Evolutionary conservation across 1,140 invertebrate species (phyloP).

Genomic region (Hyles vespertilio): DNA sequence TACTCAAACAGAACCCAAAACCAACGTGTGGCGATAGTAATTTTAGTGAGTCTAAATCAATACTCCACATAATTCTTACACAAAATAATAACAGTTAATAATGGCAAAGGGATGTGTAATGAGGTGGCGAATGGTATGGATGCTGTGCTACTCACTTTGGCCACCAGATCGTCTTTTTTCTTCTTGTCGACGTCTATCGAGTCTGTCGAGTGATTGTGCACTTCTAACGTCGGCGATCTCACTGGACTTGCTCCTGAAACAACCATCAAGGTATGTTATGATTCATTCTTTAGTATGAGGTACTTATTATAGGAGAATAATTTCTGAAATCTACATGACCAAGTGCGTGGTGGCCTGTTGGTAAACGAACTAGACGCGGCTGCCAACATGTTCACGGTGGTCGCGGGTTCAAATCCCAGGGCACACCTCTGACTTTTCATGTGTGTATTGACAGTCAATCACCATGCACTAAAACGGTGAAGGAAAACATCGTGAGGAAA

Average conservation of each 20-base stretch:
- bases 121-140: neutral
- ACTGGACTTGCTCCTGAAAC: conserved; percentile 70
- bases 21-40: conserved; percentile 29
- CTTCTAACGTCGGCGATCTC: conserved; percentile 76
- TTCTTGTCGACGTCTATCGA: conserved; percentile 84
- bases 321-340: too few species aligned
- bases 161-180: conserved; percentile 78
- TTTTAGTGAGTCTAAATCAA: conserved; percentile 38
- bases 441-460: too few species aligned
- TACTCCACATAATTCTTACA: conserved; percentile 49
- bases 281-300: too few species aligned
- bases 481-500: too few species aligned
- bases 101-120: conserved; percentile 25
- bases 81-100: conserved; percentile 37
- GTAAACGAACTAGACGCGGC: too few species aligned
- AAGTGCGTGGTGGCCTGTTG: too few species aligned
- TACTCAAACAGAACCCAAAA: conserved; percentile 40
- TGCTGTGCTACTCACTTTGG: conserved; percentile 52
- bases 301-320: too few species aligned
- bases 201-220: conserved; percentile 86
- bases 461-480: too few species aligned
- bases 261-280: neutral
- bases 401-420: too few species aligned
- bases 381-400: too few species aligned
- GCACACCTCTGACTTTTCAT: too few species aligned